Percentiles rank a stretch among this genome's conserved stretches.
Evolutionary conservation across 2,888 invertebrate genomes (phyloP).

Genomic region (Brachypalpus laphriformis): DNA sequence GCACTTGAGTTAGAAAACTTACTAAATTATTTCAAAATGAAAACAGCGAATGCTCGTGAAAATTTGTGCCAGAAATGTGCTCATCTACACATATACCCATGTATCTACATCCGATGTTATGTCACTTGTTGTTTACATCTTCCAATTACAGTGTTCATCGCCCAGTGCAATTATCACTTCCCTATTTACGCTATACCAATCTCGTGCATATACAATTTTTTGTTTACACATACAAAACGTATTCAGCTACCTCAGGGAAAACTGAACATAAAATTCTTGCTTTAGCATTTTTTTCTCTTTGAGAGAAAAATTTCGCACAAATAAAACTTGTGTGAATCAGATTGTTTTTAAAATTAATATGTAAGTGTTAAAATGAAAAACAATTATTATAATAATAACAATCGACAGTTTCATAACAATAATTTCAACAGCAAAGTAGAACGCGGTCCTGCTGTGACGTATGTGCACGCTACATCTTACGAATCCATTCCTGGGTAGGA

Average conservation of each 20-base stretch:
- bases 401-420: conserved; percentile 17
- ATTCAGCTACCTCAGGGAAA: background rate
- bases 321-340: background rate
- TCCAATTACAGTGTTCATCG: background rate
- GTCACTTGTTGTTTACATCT: background rate
- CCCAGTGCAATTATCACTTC: background rate
- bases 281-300: background rate
- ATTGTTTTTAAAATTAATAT: conserved; percentile 24
- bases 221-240: background rate
- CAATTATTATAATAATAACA: conserved; percentile 9
- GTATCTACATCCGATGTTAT: background rate
- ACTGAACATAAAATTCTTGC: background rate
- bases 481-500: background rate
- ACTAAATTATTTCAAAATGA: no score
- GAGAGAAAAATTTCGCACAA: background rate
- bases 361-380: conserved; percentile 1
- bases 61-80: background rate
- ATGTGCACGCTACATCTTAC: background rate
- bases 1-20: no score
- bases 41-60: no score
- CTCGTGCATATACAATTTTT: background rate
- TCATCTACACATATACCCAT: background rate
- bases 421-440: background rate
- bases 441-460: background rate
- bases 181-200: background rate